Evolutionary conservation across 2,797 vertebrate genomes (phyloP).

Genomic region (Peromyscus eremicus): DNA sequence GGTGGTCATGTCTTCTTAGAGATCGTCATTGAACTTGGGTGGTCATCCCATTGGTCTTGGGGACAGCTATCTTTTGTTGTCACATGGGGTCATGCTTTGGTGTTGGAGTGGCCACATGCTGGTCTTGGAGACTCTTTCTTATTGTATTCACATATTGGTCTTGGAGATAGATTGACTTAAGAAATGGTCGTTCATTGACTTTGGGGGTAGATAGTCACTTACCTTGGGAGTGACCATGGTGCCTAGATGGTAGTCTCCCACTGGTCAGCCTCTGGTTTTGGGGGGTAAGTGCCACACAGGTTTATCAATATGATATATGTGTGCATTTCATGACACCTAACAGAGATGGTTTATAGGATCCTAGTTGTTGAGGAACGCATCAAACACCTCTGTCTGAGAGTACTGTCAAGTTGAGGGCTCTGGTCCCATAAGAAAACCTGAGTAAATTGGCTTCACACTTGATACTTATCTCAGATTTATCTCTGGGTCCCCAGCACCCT

Average conservation of each 20-base stretch:
- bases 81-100: background rate
- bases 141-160: background rate
- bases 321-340: background rate
- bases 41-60: too few species aligned
- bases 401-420: background rate
- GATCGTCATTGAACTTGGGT: background rate
- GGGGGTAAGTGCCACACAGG: background rate
- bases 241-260: background rate
- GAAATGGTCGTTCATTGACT: background rate
- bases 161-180: background rate
- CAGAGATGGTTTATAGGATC: too few species aligned
- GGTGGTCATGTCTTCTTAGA: background rate
- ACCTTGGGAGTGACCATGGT: background rate
- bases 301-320: background rate
- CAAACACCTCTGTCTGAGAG: background rate
- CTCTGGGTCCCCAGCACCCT: background rate
- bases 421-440: background rate
- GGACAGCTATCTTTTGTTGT: background rate
- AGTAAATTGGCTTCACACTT: background rate
- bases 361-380: background rate
- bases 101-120: background rate
- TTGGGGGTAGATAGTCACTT: background rate
- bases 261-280: background rate
- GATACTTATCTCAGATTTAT: background rate
- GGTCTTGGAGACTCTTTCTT: too few species aligned